These are phyloP conservation scores for Sebastes aleutianus DNA, from an alignment of 2,797 vertebrate species.

Conservation along the genomic window DNA sequence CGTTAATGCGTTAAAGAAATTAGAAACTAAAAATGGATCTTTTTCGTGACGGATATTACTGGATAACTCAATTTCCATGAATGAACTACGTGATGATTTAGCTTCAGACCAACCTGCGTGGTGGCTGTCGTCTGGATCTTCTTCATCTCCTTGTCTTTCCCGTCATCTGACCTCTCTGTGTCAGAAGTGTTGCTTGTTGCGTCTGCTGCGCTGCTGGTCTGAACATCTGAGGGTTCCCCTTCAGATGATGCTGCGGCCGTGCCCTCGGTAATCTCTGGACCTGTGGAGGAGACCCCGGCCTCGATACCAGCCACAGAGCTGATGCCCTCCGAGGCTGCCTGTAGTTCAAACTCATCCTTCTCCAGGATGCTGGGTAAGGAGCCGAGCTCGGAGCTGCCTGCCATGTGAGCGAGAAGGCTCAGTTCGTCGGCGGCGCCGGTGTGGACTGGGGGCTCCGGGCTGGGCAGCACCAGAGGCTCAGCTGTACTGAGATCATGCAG, in stretches of 20 bases:
- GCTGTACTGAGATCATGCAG: slow-evolving; percentile 86
- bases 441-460: slow-evolving; percentile 78
- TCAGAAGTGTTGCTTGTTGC: slow-evolving; percentile 85
- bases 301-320: slow-evolving; percentile 77
- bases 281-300: slow-evolving; percentile 72
- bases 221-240: slow-evolving; percentile 69
- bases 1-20: too few relatives aligned
- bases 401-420: slow-evolving; percentile 89
- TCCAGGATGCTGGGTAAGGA: slow-evolving; percentile 85
- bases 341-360: slow-evolving; percentile 91
- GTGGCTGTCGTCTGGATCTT: slow-evolving; percentile 94
- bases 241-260: slow-evolving; percentile 68
- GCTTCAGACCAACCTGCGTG: slow-evolving; percentile 84
- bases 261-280: slow-evolving; percentile 80
- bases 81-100: not conserved
- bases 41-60: not conserved
- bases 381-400: slow-evolving; percentile 81
- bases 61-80: not conserved
- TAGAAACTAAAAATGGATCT: too few relatives aligned
- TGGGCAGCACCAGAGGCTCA: slow-evolving; percentile 84
- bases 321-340: slow-evolving; percentile 83
- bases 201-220: slow-evolving; percentile 71
- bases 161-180: slow-evolving; percentile 88
- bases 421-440: slow-evolving; percentile 86
- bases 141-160: slow-evolving; percentile 90